Conservation (phyloP, 2,797 vertebrate species). For the Nannoperca obscura region DNA sequence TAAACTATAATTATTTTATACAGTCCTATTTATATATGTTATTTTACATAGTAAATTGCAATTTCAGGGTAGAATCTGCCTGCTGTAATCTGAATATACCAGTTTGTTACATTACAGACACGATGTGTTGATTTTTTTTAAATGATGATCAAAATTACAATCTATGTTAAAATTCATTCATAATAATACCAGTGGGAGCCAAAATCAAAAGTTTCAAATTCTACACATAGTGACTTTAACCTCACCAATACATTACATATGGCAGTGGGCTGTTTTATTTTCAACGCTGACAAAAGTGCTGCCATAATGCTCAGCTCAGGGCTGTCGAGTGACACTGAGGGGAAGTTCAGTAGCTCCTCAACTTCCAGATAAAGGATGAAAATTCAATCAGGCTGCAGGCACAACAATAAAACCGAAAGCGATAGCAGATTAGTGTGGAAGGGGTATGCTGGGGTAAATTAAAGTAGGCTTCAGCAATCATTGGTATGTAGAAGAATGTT, state of each 20-base stretch:
- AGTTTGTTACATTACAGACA: not conserved
- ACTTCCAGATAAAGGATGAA: slow-evolving; percentile 58
- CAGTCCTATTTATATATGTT: too few species aligned
- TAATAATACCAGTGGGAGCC: not conserved
- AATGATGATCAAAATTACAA: not conserved
- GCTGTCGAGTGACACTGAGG: slow-evolving; percentile 26
- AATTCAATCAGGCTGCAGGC: slow-evolving; percentile 68
- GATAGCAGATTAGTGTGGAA: slow-evolving; percentile 52
- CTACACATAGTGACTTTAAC: not conserved
- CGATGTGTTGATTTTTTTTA: not conserved
- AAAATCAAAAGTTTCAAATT: not conserved
- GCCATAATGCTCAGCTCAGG: slow-evolving; percentile 41
- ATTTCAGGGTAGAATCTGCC: not conserved
- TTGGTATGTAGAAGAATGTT: not conserved
- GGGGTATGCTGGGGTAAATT: slow-evolving; percentile 37
- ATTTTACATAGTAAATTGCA: not conserved
- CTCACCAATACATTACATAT: not conserved
- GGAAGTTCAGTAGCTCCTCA: slow-evolving; percentile 54
- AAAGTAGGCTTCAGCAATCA: slow-evolving; percentile 5
- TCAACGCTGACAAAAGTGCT: slow-evolving; percentile 26
- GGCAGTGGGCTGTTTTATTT: slow-evolving; percentile 9
- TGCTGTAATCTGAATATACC: not conserved
- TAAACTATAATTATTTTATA: too few species aligned
- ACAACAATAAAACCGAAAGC: slow-evolving; percentile 56
- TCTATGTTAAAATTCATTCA: not conserved